Conservation (phyloP, 2,113 vertebrate genomes). For the Arvicanthis niloticus region DNA sequence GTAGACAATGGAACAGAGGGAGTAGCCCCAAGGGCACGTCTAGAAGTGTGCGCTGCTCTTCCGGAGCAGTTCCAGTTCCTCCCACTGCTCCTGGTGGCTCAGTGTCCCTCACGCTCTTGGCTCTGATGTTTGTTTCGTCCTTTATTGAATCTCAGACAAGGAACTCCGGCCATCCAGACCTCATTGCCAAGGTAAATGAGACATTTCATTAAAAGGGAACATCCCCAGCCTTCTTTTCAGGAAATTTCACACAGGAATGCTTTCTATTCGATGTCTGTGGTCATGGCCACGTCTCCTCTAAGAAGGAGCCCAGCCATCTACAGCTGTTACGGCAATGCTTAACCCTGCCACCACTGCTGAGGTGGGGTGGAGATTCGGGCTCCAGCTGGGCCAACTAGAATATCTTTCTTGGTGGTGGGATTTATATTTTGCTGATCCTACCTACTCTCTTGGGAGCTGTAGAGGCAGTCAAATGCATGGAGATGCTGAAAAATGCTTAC, state of each 20-base stretch:
- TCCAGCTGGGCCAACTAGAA: background rate
- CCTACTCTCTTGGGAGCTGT: background rate
- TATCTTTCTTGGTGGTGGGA: background rate
- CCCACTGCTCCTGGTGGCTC: background rate
- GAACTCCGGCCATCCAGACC: background rate
- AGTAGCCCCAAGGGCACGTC: background rate
- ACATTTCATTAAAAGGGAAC: slow-evolving; percentile 38
- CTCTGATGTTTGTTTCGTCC: background rate
- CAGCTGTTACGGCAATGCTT: background rate
- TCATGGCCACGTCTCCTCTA: background rate
- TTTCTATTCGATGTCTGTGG: slow-evolving; percentile 42
- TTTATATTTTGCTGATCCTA: background rate
- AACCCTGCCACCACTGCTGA: background rate
- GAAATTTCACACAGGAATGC: background rate
- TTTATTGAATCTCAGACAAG: background rate
- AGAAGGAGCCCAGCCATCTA: background rate
- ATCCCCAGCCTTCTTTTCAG: background rate
- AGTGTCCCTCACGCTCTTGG: background rate
- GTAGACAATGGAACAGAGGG: background rate
- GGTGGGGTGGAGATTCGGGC: background rate
- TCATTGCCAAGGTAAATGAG: slow-evolving; percentile 24
- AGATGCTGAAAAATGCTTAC: background rate
- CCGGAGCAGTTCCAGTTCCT: background rate
- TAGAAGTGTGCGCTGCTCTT: background rate
- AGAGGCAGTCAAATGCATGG: background rate